phyloP scores from a whole-genome alignment of 2,888 invertebrate species.

The Drosophila mulleri region DNA sequence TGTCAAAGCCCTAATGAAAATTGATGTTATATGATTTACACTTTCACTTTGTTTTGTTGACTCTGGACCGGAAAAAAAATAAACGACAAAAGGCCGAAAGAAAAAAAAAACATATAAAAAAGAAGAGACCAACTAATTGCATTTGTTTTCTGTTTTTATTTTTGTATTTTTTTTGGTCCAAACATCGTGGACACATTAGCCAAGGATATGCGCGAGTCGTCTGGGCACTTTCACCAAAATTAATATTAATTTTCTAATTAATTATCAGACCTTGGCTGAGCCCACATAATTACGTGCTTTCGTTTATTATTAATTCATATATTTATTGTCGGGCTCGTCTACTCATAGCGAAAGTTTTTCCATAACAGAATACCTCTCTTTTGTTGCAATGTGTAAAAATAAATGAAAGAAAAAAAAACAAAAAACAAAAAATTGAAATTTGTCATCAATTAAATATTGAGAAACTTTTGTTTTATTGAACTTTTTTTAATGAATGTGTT shows the following conservation, averaged over 20 bases:
- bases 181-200: constrained; percentile 31
- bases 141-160: constrained; percentile 1
- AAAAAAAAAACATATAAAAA: background rate
- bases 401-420: too few relatives aligned
- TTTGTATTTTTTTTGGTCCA: background rate
- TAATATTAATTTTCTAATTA: constrained; percentile 36
- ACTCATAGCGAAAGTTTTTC: background rate
- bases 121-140: background rate
- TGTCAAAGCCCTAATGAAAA: constrained; percentile 73
- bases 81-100: constrained; percentile 18
- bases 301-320: background rate
- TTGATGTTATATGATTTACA: constrained; percentile 78
- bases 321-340: background rate
- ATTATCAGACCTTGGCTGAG: background rate
- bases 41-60: constrained; percentile 59
- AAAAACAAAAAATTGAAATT: too few relatives aligned
- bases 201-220: constrained; percentile 4
- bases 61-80: constrained; percentile 53
- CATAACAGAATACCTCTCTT: background rate
- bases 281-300: constrained; percentile 4
- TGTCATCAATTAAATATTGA: too few relatives aligned
- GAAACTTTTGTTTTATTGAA: too few relatives aligned
- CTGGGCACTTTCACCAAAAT: constrained; percentile 38
- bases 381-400: too few relatives aligned
- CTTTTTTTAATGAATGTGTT: too few relatives aligned